Conservation (phyloP, 2,888 invertebrate genomes). For the Coremacera marginata region DNA sequence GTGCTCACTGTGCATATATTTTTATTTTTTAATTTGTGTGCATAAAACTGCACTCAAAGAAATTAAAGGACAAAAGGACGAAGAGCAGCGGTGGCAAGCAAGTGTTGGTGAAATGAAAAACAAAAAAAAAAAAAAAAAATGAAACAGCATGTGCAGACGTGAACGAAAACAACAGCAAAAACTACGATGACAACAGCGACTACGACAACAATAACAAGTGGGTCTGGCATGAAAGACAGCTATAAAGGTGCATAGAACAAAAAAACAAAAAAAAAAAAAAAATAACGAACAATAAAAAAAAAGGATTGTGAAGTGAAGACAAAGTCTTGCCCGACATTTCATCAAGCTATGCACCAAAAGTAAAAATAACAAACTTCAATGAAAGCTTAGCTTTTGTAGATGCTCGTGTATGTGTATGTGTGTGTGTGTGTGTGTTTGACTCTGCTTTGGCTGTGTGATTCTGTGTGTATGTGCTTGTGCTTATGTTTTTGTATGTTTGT, state of each 20-base stretch:
- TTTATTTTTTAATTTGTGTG: conserved; percentile 26
- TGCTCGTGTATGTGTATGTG: background rate
- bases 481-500: background rate
- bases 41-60: conserved; percentile 19
- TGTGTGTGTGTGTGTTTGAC: background rate
- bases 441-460: background rate
- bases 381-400: background rate
- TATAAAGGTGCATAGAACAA: background rate
- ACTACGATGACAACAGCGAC: background rate
- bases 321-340: background rate
- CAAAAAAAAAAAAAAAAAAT: background rate
- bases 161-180: background rate
- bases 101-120: background rate
- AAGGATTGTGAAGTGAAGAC: background rate
- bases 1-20: background rate
- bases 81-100: background rate
- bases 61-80: conserved; percentile 19
- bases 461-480: background rate
- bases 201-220: background rate
- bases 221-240: background rate
- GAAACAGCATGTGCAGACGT: background rate
- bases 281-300: no score
- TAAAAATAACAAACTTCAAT: background rate
- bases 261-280: background rate
- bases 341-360: conserved; percentile 9